A percentile compares a stretch with the other conserved stretches of the same genome.
phyloP scores from a whole-genome alignment of 1,140 invertebrate species.

The Tetramorium parvispinum region DNA sequence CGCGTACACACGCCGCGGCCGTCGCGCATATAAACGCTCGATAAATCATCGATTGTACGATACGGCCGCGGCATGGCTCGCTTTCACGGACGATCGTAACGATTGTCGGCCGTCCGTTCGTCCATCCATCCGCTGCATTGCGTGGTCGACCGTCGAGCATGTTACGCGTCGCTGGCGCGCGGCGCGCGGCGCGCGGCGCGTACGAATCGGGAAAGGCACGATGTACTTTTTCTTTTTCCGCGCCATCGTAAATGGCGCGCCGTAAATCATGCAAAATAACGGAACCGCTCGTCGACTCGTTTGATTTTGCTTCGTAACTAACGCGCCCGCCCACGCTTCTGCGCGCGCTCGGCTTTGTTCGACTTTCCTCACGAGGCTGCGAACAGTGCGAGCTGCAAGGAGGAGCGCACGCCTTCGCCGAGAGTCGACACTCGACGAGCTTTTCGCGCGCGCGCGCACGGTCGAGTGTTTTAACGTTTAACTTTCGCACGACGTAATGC shows the following conservation, averaged over 20 bases:
- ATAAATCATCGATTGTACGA: constrained; percentile 13
- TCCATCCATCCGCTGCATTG: neutral
- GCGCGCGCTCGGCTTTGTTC: constrained; percentile 6
- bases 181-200: too few species aligned
- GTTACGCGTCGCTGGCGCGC: too few species aligned
- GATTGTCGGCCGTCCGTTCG: neutral
- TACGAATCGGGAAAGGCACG: neutral
- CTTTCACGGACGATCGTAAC: constrained; percentile 11
- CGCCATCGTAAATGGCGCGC: neutral
- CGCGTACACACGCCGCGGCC: neutral
- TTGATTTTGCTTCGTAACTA: neutral
- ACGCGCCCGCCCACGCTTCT: constrained; percentile 4
- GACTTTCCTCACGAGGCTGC: constrained; percentile 22
- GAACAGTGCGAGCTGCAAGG: neutral
- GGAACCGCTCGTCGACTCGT: neutral
- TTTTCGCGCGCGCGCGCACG: too few species aligned
- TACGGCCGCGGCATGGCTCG: neutral
- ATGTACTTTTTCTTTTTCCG: neutral
- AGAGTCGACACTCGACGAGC: neutral
- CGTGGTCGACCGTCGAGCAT: neutral
- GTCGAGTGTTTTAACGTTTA: constrained; percentile 11
- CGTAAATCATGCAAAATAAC: constrained; percentile 41
- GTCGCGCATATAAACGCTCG: constrained; percentile 20
- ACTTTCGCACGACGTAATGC: neutral
- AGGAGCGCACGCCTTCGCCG: neutral